These are phyloP conservation scores for Parnassius apollo DNA, from an alignment of 2,888 invertebrate species.

Conservation along the genomic window DNA sequence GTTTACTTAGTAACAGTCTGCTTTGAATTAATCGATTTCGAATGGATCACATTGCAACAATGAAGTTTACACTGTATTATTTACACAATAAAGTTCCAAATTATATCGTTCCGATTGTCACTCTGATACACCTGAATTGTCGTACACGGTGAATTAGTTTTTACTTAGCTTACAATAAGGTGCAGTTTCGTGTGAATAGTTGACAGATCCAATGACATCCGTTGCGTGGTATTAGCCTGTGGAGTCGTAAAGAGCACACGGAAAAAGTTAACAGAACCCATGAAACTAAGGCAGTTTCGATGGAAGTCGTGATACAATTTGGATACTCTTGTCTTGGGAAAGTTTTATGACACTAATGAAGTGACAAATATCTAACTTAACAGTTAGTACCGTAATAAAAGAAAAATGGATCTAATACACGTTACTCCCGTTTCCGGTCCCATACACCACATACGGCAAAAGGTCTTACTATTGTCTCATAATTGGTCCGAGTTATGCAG, in stretches of 20 bases:
- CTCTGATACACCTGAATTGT: conserved; percentile 30
- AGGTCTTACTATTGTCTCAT: too few relatives aligned
- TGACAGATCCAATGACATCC: conserved; percentile 47
- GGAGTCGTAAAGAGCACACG: conserved; percentile 42
- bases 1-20: conserved; percentile 77
- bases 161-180: conserved; percentile 38
- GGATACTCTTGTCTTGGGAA: conserved; percentile 41
- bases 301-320: conserved; percentile 48
- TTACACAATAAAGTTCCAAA: conserved; percentile 19
- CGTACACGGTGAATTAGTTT: conserved; percentile 40
- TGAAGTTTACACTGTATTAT: conserved; percentile 40
- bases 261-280: conserved; percentile 43
- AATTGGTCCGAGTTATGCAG: too few relatives aligned
- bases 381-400: too few relatives aligned
- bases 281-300: conserved; percentile 41
- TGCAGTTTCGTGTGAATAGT: conserved; percentile 37
- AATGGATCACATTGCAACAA: conserved; percentile 37
- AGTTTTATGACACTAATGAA: conserved; percentile 20
- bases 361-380: too few relatives aligned
- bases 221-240: conserved; percentile 35
- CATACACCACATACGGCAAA: too few relatives aligned
- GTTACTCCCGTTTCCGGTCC: too few relatives aligned
- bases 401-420: too few relatives aligned
- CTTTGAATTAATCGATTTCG: conserved; percentile 70
- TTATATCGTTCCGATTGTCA: conserved; percentile 23